Base-by-base conservation (phyloP, 2,888 invertebrate genomes). In the Parnassius glacialis region DNA sequence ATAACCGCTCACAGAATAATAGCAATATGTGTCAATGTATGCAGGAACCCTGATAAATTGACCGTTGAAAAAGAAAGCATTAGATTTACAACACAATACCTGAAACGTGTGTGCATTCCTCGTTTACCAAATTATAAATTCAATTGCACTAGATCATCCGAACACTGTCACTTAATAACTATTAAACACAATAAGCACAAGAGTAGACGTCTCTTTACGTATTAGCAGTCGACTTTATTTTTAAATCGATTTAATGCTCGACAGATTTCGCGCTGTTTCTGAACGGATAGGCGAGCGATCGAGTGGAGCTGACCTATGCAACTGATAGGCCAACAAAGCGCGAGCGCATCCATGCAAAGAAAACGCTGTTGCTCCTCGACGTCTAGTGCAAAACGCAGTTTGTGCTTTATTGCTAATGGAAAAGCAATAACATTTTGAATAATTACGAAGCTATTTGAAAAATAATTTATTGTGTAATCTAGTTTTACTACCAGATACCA, bases 321-420 rank as follows among this genome's bases (percentile, higher is more conserved):
- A 73, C 72, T 72, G 70, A 70, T 64, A 64, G 61, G 56, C 34
- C 51, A 45, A 48, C 50, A 61, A 61, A 61, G 70, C 68, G 70
- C 70, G 62, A 20, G 67, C 69, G 70, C 70, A 71, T 62, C 52
- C 52, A 20, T 42, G 12, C 58, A 25, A 16, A 45, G 55, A 52
- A 47, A 42, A 57, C 48, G 34, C 44, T 41, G 34, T 25, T n/a
- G 45, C 57, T 25, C 12, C 10, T 25, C 9, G n/a, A n/a, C 20
- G 25, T 10, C 3, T n/a, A 10, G 7, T 5, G 10, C 51, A 7
- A 13, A 34, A 3, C 7, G 43, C 50, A 54, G 25, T 51, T 50
- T 13, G 25, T 34, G 53, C 20, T 59, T 53, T 52, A 59, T 13
- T 52, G 45, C 34, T 51, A 25, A 47, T 13, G 5, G 47, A 42